Conservation (phyloP, 2,113 vertebrate species). For the Xiphias gladius region DNA sequence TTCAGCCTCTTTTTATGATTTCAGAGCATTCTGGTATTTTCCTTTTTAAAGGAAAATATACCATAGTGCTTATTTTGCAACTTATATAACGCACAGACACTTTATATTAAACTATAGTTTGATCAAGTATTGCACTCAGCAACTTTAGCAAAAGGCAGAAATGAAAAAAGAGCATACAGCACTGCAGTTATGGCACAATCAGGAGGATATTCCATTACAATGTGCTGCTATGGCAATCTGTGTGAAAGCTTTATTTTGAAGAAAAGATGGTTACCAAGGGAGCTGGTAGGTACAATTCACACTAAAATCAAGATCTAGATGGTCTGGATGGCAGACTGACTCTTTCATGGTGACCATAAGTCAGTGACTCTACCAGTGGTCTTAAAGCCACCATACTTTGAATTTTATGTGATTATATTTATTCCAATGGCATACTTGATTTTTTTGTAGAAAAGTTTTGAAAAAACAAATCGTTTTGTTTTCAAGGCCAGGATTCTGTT, state of each 20-base stretch:
- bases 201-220: conserved; percentile 38
- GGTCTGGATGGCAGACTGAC: neutral
- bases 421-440: neutral
- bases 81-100: conserved; percentile 3
- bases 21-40: neutral
- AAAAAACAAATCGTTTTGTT: conserved; percentile 18
- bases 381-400: neutral
- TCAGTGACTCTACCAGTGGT: neutral
- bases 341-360: neutral
- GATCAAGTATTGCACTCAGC: conserved; percentile 44
- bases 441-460: neutral
- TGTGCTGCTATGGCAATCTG: conserved; percentile 29
- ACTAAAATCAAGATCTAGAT: conserved; percentile 20
- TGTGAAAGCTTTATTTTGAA: conserved; percentile 21
- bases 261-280: conserved; percentile 4
- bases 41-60: no score
- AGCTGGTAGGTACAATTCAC: conserved; percentile 10
- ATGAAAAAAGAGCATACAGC: neutral
- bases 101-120: conserved; percentile 46
- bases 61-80: neutral
- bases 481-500: conserved; percentile 30
- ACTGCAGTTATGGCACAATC: conserved; percentile 40
- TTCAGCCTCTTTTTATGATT: conserved; percentile 20
- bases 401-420: no score
- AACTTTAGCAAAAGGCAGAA: conserved; percentile 19